Evolutionary conservation across 2,113 vertebrate species (phyloP).

Genomic region (Cheirogaleus medius): DNA sequence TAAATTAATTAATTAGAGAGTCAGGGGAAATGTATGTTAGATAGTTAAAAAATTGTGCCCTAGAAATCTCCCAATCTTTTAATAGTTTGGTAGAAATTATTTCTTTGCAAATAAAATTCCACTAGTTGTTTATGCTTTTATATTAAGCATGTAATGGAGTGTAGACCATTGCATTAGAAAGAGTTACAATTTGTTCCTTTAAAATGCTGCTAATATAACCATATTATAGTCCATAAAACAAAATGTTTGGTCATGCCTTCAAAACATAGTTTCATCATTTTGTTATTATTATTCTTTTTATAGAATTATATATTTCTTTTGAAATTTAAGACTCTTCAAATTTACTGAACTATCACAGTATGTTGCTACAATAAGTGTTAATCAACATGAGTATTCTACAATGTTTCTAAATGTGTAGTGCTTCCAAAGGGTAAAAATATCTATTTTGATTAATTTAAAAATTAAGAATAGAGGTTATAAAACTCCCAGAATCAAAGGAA

Average conservation of each 20-base stretch:
- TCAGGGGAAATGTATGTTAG: background rate
- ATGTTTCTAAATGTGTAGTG: background rate
- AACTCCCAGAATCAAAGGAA: background rate
- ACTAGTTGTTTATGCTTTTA: background rate
- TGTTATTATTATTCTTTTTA: background rate
- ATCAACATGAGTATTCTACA: background rate
- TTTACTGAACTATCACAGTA: background rate
- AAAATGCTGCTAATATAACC: background rate
- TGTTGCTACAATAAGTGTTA: background rate
- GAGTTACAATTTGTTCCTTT: background rate
- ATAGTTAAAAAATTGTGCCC: background rate
- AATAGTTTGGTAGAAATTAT: background rate
- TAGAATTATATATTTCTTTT: background rate
- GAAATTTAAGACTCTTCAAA: background rate
- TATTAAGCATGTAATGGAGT: background rate
- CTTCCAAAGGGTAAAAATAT: background rate
- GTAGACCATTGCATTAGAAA: background rate
- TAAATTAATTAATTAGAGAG: constrained; percentile 12
- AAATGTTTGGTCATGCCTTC: background rate
- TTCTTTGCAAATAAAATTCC: background rate
- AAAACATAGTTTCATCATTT: background rate
- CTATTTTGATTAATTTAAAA: background rate
- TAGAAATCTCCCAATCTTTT: background rate
- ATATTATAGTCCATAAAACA: background rate
- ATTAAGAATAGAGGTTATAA: background rate